Base-by-base conservation (phyloP, 2,888 invertebrate species). In the Syritta pipiens region DNA sequence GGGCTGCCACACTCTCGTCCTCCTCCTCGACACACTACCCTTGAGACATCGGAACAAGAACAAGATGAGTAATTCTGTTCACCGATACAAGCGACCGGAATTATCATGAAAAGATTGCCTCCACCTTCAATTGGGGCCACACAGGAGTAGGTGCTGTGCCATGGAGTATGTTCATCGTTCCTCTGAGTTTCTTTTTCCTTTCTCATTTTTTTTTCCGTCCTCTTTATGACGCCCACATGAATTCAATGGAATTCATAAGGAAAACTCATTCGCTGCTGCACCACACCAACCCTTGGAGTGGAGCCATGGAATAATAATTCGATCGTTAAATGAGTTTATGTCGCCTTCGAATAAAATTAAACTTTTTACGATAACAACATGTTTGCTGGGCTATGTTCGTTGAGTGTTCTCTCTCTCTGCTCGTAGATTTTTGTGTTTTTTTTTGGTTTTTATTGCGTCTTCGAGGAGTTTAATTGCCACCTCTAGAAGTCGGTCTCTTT, bases 281-380 rank as follows among this genome's bases (percentile, higher is more conserved):
- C n/a, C n/a, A n/a, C n/a, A n/a, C n/a, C 19, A 37, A n/a, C 14
- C 30, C 22, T 19, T 30, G 19, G 9, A 12, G 37, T n/a, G 42
- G 35, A 55, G 44, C 37, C 46, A 35, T 59, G 59, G 59, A 68
- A 68, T 68, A 59, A 68, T 59, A 68, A 68, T 59, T 59, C 42
- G 59, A 68, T 68, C 68, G 68, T 68, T 68, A 68, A 68, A 68
- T 59, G 49, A 42, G 40, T 68, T 68, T 68, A 68, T 59, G 59
- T 51, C 68, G 68, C 51, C 49, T 49, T 68, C 49, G 42, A 59
- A 68, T 68, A 59, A 59, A 68, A 68, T 68, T 68, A 68, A 68
- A 59, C 68, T 68, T 68, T 67, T 68, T 68, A 68, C 59, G 68
- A 68, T 68, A 68, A 68, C 68, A 68, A 51, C 68, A 51, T 59